A percentile compares a stretch with the other conserved stretches of the same genome.
These are phyloP conservation scores for Carassius gibelio DNA, from an alignment of 2,113 vertebrate species.

Conservation along the genomic window DNA sequence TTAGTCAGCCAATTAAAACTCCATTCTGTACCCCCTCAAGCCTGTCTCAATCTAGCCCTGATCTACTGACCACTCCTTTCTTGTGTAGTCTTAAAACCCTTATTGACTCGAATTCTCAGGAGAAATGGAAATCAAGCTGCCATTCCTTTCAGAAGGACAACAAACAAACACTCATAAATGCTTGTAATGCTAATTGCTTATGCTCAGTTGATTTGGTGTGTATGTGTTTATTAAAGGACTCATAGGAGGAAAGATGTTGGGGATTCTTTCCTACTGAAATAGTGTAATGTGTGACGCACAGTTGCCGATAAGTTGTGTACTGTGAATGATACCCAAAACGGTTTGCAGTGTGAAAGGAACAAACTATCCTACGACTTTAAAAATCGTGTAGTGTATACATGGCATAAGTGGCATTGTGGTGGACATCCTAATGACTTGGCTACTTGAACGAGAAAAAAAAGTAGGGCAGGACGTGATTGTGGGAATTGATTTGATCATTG, in stretches of 20 bases:
- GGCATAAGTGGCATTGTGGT: not conserved
- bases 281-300: too few relatives aligned
- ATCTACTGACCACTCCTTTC: constrained; percentile 27
- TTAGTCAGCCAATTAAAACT: constrained; percentile 57
- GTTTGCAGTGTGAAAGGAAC: too few relatives aligned
- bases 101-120: constrained; percentile 14
- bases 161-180: not conserved
- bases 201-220: not conserved
- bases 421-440: not conserved
- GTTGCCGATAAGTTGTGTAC: too few relatives aligned
- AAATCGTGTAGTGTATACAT: not conserved
- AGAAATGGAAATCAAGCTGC: not conserved
- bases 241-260: too few relatives aligned
- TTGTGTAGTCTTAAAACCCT: not conserved
- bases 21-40: constrained; percentile 32
- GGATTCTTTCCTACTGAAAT: too few relatives aligned
- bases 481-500: not conserved
- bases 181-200: too few relatives aligned
- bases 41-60: constrained; percentile 11
- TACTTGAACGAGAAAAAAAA: not conserved
- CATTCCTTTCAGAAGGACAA: not conserved
- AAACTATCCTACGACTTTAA: not conserved
- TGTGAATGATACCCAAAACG: too few relatives aligned
- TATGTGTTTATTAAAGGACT: not conserved
- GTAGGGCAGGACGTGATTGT: not conserved